A percentile compares a stretch with the other conserved stretches of the same genome.
phyloP scores from a whole-genome alignment of 2,888 invertebrate genomes.

The Phoronis australis region DNA sequence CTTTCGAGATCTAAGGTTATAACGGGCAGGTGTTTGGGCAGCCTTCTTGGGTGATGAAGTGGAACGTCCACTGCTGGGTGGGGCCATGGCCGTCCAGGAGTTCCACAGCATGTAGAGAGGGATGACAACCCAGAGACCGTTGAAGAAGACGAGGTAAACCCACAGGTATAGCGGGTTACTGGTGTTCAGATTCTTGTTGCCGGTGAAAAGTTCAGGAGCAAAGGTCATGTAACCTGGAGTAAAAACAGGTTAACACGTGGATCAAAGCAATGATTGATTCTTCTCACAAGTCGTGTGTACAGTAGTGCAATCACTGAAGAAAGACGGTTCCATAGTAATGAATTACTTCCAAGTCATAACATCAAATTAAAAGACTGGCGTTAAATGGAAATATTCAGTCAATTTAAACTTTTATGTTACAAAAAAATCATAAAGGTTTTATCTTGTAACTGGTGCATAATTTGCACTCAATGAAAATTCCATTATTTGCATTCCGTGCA shows the following conservation, averaged over 20 bases:
- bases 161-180: constrained; percentile 38
- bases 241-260: not conserved
- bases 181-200: constrained; percentile 34
- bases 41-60: no score
- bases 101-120: constrained; percentile 37
- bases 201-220: constrained; percentile 43
- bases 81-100: constrained; percentile 31
- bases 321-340: not conserved
- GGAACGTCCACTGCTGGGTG: no score
- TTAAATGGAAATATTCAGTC: no score
- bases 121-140: constrained; percentile 45
- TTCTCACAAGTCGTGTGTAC: not conserved
- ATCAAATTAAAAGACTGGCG: not conserved
- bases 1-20: no score
- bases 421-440: no score
- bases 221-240: constrained; percentile 49
- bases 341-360: not conserved
- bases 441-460: no score
- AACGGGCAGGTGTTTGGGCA: no score
- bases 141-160: constrained; percentile 48
- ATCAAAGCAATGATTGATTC: not conserved
- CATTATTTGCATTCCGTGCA: no score
- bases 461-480: no score
- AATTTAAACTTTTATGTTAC: no score
- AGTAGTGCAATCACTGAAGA: not conserved